These are phyloP conservation scores for Gadopsis marmoratus DNA, from an alignment of 2,797 vertebrate genomes.

Conservation along the genomic window DNA sequence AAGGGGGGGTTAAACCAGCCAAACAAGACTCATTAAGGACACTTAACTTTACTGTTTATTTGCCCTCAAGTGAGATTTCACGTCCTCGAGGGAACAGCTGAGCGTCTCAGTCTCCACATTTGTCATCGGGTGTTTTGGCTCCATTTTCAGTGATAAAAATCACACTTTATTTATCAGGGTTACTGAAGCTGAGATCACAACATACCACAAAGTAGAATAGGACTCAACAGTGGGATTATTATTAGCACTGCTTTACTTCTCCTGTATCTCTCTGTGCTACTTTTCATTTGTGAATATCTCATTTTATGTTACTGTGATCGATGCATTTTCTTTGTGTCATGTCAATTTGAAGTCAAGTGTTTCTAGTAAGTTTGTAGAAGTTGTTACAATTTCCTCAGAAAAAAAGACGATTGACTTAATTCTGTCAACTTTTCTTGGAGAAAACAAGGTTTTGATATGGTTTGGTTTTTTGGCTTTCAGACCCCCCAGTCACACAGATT, in stretches of 20 bases:
- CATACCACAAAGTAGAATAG: not conserved
- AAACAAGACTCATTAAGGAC: not conserved
- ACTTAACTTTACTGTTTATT: not conserved
- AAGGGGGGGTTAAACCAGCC: too few species aligned
- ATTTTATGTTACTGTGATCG: not conserved
- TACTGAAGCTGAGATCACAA: constrained; percentile 32
- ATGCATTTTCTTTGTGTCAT: not conserved
- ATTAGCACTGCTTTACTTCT: not conserved
- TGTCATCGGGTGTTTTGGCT: constrained; percentile 14
- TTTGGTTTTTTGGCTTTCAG: not conserved
- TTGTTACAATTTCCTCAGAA: too few species aligned
- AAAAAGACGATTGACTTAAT: not conserved
- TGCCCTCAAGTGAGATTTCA: not conserved
- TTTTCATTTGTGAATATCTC: not conserved
- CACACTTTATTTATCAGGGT: constrained; percentile 30
- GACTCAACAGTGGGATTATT: not conserved
- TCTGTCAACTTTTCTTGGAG: not conserved
- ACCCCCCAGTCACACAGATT: not conserved
- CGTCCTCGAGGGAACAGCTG: constrained; percentile 9
- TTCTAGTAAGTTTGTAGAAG: not conserved
- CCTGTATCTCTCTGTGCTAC: too few species aligned
- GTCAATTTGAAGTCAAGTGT: not conserved
- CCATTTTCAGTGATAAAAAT: constrained; percentile 9
- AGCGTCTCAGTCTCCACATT: constrained; percentile 11
- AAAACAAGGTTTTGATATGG: not conserved